Conservation (phyloP, 2,888 invertebrate genomes). For the Maniola hyperantus region DNA sequence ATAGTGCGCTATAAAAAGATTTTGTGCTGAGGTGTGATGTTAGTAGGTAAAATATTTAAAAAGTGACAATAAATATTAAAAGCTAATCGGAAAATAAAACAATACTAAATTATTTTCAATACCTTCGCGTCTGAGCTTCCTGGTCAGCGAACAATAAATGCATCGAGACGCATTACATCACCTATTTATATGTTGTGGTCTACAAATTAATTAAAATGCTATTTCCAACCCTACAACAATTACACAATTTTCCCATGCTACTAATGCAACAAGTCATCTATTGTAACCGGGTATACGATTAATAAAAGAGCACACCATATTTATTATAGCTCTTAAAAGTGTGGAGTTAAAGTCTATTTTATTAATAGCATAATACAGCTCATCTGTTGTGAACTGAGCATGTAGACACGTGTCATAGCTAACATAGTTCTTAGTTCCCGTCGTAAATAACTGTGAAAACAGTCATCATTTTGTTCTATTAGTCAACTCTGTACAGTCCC, state of each 20-base stretch:
- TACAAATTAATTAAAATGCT: slow-evolving; percentile 22
- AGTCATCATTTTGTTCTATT: slow-evolving; percentile 39
- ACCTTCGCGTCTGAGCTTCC: slow-evolving; percentile 13
- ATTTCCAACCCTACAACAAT: slow-evolving; percentile 34
- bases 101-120: slow-evolving; percentile 4
- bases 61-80: too few species aligned
- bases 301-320: slow-evolving; percentile 13
- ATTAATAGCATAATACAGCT: background rate
- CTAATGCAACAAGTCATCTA: slow-evolving; percentile 37
- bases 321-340: slow-evolving; percentile 13
- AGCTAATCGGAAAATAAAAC: background rate
- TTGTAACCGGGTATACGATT: slow-evolving; percentile 33
- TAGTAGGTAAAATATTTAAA: too few species aligned
- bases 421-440: slow-evolving; percentile 39
- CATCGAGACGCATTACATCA: slow-evolving; percentile 25
- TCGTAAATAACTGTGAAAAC: slow-evolving; percentile 38
- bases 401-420: slow-evolving; percentile 35
- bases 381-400: slow-evolving; percentile 17
- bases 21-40: too few species aligned
- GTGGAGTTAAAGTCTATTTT: slow-evolving; percentile 13
- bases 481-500: slow-evolving; percentile 32
- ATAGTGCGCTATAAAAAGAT: too few species aligned
- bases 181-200: slow-evolving; percentile 26
- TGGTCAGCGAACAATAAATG: slow-evolving; percentile 6
- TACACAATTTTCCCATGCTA: slow-evolving; percentile 45